These are phyloP conservation scores for Montipora capitata DNA, from an alignment of 92 coral and sea anemone genomes.

Conservation along the genomic window DNA sequence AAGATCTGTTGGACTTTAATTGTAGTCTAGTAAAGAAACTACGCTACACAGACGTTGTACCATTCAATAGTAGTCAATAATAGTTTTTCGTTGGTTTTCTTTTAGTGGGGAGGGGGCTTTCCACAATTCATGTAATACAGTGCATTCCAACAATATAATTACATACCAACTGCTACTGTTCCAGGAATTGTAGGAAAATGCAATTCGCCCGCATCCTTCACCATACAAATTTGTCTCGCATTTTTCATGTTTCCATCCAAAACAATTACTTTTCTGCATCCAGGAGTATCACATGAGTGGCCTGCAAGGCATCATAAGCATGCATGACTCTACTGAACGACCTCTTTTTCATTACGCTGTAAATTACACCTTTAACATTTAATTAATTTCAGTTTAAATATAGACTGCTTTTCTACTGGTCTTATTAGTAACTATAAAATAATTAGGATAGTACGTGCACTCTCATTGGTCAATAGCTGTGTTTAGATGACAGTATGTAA, in stretches of 20 bases:
- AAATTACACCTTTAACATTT: background rate
- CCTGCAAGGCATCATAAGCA: constrained; percentile 12
- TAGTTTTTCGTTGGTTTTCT: too few species aligned
- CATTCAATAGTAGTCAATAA: too few species aligned
- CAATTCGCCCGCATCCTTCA: constrained; percentile 60
- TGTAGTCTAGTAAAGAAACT: too few species aligned
- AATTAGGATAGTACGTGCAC: too few species aligned
- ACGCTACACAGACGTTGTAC: too few species aligned
- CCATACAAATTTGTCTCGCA: constrained; percentile 54
- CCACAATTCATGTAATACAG: background rate
- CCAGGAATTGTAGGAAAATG: constrained; percentile 71
- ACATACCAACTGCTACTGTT: constrained; percentile 74
- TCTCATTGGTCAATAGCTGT: too few species aligned
- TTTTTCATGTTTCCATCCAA: background rate
- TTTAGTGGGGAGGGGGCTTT: too few species aligned
- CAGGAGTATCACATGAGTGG: constrained; percentile 56
- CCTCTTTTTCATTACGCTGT: background rate
- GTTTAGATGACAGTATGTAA: too few species aligned
- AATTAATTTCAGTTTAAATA: background rate
- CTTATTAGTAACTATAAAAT: background rate
- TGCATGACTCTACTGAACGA: background rate
- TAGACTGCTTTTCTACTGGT: background rate
- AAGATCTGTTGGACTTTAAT: too few species aligned
- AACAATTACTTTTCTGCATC: constrained; percentile 67
- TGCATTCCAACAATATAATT: background rate